Conservation (phyloP, 2,113 vertebrate genomes). For the Parus major region DNA sequence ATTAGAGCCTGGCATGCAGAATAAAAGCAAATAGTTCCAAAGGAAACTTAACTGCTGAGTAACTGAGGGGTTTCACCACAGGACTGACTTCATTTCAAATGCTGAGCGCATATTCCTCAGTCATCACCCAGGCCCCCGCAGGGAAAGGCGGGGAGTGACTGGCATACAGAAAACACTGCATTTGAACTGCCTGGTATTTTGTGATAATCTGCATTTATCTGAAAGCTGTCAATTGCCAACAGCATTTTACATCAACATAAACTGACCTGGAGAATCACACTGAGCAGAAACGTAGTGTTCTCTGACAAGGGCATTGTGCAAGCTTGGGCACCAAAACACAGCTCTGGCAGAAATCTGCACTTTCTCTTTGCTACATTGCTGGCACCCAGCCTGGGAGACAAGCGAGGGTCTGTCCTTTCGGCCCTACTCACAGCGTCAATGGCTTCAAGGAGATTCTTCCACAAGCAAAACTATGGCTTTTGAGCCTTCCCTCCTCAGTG, state of each 20-base stretch:
- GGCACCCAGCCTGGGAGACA: neutral
- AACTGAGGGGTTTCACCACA: neutral
- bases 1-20: neutral
- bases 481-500: neutral
- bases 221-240: neutral
- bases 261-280: neutral
- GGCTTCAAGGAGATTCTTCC: neutral
- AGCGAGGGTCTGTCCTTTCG: neutral
- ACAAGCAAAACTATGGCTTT: neutral
- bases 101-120: neutral
- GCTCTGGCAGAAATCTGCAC: neutral
- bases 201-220: neutral
- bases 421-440: neutral
- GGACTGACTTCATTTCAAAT: conserved; percentile 14
- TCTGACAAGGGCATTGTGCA: neutral
- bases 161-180: conserved; percentile 6
- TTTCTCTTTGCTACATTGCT: neutral
- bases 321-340: neutral
- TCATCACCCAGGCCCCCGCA: neutral
- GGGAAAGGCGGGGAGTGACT: conserved; percentile 10
- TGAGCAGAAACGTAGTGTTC: neutral
- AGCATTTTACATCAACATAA: neutral
- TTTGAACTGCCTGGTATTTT: neutral
- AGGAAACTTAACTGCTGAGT: conserved; percentile 3
- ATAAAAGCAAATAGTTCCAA: neutral